These are phyloP conservation scores for Frankliniella fusca DNA, from an alignment of 2,888 invertebrate genomes.

Conservation along the genomic window DNA sequence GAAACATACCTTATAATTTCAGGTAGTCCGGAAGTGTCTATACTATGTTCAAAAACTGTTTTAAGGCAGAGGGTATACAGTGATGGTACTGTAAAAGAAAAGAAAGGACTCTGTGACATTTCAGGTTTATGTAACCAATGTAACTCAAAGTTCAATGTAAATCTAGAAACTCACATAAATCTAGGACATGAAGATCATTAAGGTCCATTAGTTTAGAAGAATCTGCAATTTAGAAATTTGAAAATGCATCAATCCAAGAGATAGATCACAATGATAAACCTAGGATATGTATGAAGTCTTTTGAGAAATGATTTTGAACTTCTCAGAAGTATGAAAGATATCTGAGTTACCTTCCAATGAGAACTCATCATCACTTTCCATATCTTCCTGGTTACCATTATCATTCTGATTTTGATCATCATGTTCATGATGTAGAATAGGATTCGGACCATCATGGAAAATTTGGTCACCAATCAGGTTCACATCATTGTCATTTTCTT, in stretches of 20 bases:
- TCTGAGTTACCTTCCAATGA: not conserved
- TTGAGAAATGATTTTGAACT: not conserved
- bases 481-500: conserved; percentile 36
- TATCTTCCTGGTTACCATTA: conserved; percentile 18
- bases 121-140: not conserved
- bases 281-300: too few species aligned
- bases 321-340: not conserved
- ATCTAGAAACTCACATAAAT: conserved; percentile 54
- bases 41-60: not conserved
- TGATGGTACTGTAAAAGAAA: conserved; percentile 8
- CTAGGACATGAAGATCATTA: conserved; percentile 76
- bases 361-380: conserved; percentile 32
- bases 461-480: conserved; percentile 22
- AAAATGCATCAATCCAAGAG: too few species aligned
- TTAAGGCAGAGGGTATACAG: not conserved
- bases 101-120: not conserved
- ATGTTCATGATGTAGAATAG: conserved; percentile 24
- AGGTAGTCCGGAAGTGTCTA: not conserved
- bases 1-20: conserved; percentile 11
- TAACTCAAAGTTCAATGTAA: too few species aligned
- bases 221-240: conserved; percentile 6
- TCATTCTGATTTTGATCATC: not conserved
- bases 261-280: too few species aligned
- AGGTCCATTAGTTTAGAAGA: conserved; percentile 64
- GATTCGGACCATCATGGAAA: conserved; percentile 9